phyloP scores from a whole-genome alignment of 1,140 invertebrate species.

The Formica selysi region DNA sequence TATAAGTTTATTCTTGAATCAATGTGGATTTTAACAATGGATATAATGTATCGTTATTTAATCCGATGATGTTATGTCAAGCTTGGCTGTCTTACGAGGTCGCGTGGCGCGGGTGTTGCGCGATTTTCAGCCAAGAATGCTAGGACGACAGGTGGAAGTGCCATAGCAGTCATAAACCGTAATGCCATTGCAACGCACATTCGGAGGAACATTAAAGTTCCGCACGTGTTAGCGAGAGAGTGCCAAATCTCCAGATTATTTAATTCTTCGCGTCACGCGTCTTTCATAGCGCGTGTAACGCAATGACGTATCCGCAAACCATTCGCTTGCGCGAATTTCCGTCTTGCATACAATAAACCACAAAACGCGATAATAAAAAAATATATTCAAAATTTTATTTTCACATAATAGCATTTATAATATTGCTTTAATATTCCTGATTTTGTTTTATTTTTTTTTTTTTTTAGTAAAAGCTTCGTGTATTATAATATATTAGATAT shows the following conservation, averaged over 20 bases:
- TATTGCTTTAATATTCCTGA: not conserved
- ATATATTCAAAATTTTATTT: not conserved
- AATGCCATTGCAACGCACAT: constrained; percentile 45
- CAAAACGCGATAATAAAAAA: not conserved
- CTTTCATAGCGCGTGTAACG: not conserved
- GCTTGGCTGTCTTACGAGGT: constrained; percentile 45
- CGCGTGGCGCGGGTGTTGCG: constrained; percentile 24
- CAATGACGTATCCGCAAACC: constrained; percentile 34
- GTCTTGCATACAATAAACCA: constrained; percentile 4
- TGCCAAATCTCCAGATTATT: constrained; percentile 67
- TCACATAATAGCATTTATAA: not conserved
- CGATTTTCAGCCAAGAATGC: constrained; percentile 60
- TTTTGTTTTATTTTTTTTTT: not conserved
- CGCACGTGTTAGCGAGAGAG: constrained; percentile 66
- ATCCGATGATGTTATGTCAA: constrained; percentile 44
- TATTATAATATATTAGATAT: not conserved
- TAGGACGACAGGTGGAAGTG: constrained; percentile 58
- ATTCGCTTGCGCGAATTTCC: not conserved
- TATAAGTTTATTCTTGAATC: not conserved
- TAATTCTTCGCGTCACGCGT: constrained; percentile 35
- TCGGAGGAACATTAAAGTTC: constrained; percentile 10
- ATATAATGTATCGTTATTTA: constrained; percentile 38
- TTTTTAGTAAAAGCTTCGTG: not conserved
- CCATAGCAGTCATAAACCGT: constrained; percentile 35
- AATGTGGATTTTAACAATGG: constrained; percentile 10